These are phyloP conservation scores for Melitaea cinxia DNA, from an alignment of 1,140 invertebrate species.

Conservation along the genomic window DNA sequence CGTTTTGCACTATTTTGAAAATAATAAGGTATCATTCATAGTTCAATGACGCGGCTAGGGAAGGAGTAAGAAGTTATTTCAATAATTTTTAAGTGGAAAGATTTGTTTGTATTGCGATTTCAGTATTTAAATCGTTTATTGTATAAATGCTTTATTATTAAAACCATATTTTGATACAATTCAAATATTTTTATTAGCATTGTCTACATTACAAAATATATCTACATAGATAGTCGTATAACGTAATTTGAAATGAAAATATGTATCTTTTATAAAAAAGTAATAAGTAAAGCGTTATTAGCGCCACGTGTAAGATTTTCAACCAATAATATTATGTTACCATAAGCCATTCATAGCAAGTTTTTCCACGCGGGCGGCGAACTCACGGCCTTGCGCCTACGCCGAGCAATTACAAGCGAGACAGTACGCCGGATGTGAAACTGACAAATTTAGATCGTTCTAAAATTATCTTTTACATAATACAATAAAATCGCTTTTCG, in stretches of 20 bases:
- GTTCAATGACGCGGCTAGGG: background rate
- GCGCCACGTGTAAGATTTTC: constrained; percentile 19
- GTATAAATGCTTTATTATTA: no score
- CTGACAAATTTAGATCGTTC: constrained; percentile 55
- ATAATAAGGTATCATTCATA: background rate
- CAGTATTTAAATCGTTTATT: no score
- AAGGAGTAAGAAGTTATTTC: no score
- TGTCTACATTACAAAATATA: no score
- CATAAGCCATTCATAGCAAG: constrained; percentile 64
- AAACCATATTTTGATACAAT: no score
- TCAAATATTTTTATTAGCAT: no score
- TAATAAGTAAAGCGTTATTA: background rate
- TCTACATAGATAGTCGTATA: no score
- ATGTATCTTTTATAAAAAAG: no score
- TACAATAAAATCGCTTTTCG: constrained; percentile 17
- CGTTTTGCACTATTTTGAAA: background rate
- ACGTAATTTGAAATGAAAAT: no score
- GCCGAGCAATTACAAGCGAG: constrained; percentile 38
- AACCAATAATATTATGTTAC: constrained; percentile 10
- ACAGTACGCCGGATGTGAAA: constrained; percentile 40
- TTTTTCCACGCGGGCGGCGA: constrained; percentile 66
- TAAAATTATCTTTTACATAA: constrained; percentile 39
- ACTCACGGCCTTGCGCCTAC: constrained; percentile 72
- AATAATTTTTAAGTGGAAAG: no score
- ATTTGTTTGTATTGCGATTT: no score